A percentile compares a stretch with the other conserved stretches of the same genome.
Conservation (phyloP, 2,797 vertebrate genomes). For the Gallinago stenura region DNA sequence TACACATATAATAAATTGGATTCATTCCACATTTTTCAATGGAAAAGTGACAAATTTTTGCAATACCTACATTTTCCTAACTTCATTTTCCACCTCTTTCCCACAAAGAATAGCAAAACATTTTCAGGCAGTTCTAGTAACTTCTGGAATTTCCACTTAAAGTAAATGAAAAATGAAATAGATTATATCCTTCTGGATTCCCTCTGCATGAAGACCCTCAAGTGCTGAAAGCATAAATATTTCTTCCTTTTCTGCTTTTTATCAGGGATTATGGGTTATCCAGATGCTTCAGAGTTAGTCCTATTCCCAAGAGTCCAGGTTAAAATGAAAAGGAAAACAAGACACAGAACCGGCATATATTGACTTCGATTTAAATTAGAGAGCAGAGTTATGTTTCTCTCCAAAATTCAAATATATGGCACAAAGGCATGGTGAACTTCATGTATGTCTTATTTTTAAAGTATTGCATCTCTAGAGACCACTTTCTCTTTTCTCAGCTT, state of each 20-base stretch:
- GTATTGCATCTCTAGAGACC: not conserved
- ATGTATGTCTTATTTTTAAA: not conserved
- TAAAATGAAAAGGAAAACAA: not conserved
- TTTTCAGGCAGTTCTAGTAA: not conserved
- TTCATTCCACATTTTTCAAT: not conserved
- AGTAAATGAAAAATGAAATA: not conserved
- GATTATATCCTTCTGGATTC: not conserved
- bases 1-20: not conserved
- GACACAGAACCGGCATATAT: not conserved
- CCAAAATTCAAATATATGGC: not conserved
- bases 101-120: not conserved
- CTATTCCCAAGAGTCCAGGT: not conserved
- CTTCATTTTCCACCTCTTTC: not conserved
- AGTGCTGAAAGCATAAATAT: not conserved
- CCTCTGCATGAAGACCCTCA: not conserved
- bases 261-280: not conserved
- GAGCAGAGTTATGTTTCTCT: not conserved
- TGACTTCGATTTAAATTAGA: not conserved
- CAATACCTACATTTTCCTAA: not conserved
- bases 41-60: not conserved
- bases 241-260: not conserved
- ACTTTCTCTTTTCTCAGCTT: not conserved
- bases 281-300: not conserved
- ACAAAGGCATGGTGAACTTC: not conserved
- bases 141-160: not conserved